Evolutionary conservation across 1,140 invertebrate species (phyloP), one percentile per base, ranked within the genome.

Genomic region (Drosophila sucinea): DNA sequence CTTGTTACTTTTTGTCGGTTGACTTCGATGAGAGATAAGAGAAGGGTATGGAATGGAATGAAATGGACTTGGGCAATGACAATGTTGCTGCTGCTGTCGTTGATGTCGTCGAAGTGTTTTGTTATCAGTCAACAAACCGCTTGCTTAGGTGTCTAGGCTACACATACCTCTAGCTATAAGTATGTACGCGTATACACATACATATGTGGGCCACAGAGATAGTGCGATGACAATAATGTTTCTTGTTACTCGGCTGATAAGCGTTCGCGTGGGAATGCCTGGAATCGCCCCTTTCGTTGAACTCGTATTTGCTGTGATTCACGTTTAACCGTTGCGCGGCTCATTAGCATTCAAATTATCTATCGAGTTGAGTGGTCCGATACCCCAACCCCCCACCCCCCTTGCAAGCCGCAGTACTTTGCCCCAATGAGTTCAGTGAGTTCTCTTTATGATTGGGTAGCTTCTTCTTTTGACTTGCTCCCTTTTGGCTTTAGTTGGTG

Each of bases 181-280:
- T 25, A 35, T 47, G 23, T 47, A n/a, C 4, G n/a, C 23, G 23
- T 47, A 17, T 25, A 4, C 25, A 56, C 25, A 17, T 25, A 4
- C 25, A 56, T 67, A 75, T 73, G 66, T 81, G 79, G 79, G 73
- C 55, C 79, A 80, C 17, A 33, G 55, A 62, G 70, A 81, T 81
- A 81, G 51, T 41, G 67, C 56, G 58, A 63, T 73, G 70, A 56
- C 54, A 56, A 56, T 56, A 35, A 58, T 60, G 33, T 54, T 60
- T 67, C 60, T 33, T 77, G 66, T 77, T 77, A 70, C 58, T 60
- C 51, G 29, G 25, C 72, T 75, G 73, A 76, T 76, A 75, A 76
- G 70, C 55, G 61, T 41, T 73, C 23, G 44, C 44, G 44, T 51
- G 44, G 44, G 44, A 51, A 51, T 51, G 44, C 44, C 44, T 5